Base-by-base conservation (phyloP, 2,113 vertebrate genomes). In the Burhinus bistriatus region DNA sequence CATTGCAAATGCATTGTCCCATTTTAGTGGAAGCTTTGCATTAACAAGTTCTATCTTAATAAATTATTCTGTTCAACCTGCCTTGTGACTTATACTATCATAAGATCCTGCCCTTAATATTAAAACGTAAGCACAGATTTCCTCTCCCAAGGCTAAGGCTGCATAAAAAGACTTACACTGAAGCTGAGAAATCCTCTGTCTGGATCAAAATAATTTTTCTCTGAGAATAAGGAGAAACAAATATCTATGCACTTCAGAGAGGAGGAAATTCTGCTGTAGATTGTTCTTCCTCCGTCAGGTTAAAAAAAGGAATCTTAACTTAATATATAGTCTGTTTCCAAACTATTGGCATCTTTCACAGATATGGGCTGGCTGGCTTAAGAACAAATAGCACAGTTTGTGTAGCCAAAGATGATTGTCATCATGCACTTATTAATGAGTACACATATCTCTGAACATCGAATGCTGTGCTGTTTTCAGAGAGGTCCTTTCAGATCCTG, bases 341-440 rank as follows among this genome's bases (percentile, higher is more conserved):
- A 96, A 94, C 84, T 94, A 45, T 85, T 95, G 92, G 84, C 90
- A 80, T 88, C 93, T 92, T 95, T 94, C 78, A 88, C 84, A 94
- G 80, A 88, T 90, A 83, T 79, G 91, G 93, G 30, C 93, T 96
- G 95, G 51, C 87, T 96, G 87, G 62, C 87, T 96, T 93, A 93
- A 0, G 40, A 95, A 75, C 73, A 96, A 85, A 85, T 93, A 95
- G 84, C 87, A 83, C 86, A 83, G 73, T 96, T 93, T 90, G 89
- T 91, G 90, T 94, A 96, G 95, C 96, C 96, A 94, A 91, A 94
- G 90, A 86, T 95, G 89, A 92, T 88, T 93, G 87, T 91, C 92
- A 91, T 95, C 73, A 61, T 94, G 82, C 58, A 91, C 87, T 94
- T 94, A 96, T 94, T 96, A 96, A 95, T 91, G 96, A 97, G 90